Base-by-base conservation (phyloP, 2,797 vertebrate species). In the Thripadectes ignobilis region DNA sequence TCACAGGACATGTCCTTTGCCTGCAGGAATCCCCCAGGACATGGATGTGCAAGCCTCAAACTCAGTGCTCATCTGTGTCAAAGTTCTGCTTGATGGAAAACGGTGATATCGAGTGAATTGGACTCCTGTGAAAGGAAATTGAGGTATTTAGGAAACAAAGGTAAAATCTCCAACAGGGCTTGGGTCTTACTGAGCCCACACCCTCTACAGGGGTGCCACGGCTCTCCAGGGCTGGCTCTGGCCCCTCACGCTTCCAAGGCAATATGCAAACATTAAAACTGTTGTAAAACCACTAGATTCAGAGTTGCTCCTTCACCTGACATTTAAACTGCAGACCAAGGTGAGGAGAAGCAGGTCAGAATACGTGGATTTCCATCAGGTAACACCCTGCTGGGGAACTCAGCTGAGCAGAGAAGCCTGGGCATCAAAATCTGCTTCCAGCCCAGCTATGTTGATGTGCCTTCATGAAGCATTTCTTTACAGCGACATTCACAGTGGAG, bases 401-500 rank as follows among this genome's bases (percentile, higher is more conserved):
- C 39, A 68, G n/a, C 55, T 59, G 45, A 79, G 55, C 6, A 17
- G 58, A 30, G 39, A 30, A 51, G 26, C 54, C 49, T 76, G 71
- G 63, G 41, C 57, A 41, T 38, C 30, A 34, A 29, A 89, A 59
- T 73, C 48, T 59, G 8, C 51, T 77, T 77, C 27, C 61, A 59
- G 5, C n/a, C 57, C 49, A 41, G 36, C 23, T 22, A 14, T 2
- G 0, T 0, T 19, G 41, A 83, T 22, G 32, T 24, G 9, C 11
- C 55, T 65, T 82, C 62, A 45, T 24, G 26, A 46, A 61, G 15
- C 49, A 6, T 81, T 93, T 39, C 16, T 58, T 52, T 67, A 13
- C 5, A 38, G 23, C 48, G 9, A 6, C 15, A 14, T 12, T 58
- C 43, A 48, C 12, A 63, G 65, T 26, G 62, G 24, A 27, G 57